phyloP scores from a whole-genome alignment of 2,888 invertebrate genomes.

The Platycnemis pennipes region DNA sequence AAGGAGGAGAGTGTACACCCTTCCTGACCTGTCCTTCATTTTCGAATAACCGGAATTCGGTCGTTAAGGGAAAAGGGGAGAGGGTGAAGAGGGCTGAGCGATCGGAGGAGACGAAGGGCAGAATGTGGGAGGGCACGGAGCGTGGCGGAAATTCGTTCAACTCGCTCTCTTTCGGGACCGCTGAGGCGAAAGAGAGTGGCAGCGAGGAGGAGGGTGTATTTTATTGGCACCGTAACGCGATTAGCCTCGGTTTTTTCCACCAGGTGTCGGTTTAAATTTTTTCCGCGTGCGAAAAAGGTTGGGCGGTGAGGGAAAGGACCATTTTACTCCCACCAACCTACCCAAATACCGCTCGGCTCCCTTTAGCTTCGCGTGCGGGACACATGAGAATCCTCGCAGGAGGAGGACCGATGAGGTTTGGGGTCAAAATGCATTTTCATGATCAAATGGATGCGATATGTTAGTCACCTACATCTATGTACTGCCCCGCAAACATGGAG shows the following conservation, averaged over 20 bases:
- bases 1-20: not conserved
- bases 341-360: no score
- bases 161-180: not conserved
- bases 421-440: no score
- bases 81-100: not conserved
- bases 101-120: not conserved
- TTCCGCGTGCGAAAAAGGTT: not conserved
- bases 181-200: not conserved
- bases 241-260: constrained; percentile 53
- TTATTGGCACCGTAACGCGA: constrained; percentile 57
- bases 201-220: not conserved
- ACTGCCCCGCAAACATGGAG: no score
- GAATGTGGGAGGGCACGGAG: not conserved
- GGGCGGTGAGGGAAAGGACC: not conserved
- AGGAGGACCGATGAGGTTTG: no score
- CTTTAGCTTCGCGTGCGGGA: no score
- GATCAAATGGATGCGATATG: no score
- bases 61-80: not conserved
- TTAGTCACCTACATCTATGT: no score
- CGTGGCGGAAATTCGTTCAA: constrained; percentile 15
- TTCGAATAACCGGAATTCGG: constrained; percentile 23
- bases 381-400: no score
- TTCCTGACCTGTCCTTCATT: not conserved
- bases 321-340: not conserved
- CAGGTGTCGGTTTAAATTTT: not conserved